phyloP scores from a whole-genome alignment of 2,797 vertebrate genomes.

The Crenichthys baileyi region DNA sequence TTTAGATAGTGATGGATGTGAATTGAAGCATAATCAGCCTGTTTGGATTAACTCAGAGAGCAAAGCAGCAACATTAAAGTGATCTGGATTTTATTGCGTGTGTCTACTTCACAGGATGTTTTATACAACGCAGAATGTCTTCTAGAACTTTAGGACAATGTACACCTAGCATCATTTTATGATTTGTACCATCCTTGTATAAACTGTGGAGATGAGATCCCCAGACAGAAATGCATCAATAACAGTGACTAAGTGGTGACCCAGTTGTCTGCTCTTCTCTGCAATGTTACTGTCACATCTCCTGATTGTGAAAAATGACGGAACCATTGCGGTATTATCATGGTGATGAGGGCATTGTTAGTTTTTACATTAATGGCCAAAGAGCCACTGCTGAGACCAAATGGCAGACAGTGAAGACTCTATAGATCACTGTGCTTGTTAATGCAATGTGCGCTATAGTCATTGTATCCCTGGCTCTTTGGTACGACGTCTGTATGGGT shows the following conservation, averaged over 20 bases:
- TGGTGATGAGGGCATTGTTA: conserved; percentile 21
- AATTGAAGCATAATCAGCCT: not conserved
- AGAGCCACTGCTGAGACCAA: conserved; percentile 2
- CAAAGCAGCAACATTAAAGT: conserved; percentile 11
- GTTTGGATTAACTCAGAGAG: conserved; percentile 13
- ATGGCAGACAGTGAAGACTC: conserved; percentile 26
- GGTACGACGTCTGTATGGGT: conserved; percentile 6
- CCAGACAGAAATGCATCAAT: not conserved
- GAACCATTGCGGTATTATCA: not conserved
- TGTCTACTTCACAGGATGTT: not conserved
- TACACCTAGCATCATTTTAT: conserved; percentile 10
- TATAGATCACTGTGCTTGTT: conserved; percentile 46
- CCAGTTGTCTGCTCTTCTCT: not conserved
- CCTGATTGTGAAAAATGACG: conserved; percentile 25
- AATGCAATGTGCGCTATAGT: conserved; percentile 47
- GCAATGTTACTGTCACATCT: conserved; percentile 1
- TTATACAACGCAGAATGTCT: conserved; percentile 7
- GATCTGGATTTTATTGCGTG: conserved; percentile 8
- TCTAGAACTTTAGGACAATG: conserved; percentile 17
- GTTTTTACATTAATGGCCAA: conserved; percentile 41
- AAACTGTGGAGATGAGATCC: not conserved
- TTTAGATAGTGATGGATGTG: not conserved
- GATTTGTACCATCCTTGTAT: conserved; percentile 19
- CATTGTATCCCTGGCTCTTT: conserved; percentile 37
- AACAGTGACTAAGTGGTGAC: not conserved